Conservation (phyloP, 1,140 invertebrate species). For the Drosophila punjabiensis region DNA sequence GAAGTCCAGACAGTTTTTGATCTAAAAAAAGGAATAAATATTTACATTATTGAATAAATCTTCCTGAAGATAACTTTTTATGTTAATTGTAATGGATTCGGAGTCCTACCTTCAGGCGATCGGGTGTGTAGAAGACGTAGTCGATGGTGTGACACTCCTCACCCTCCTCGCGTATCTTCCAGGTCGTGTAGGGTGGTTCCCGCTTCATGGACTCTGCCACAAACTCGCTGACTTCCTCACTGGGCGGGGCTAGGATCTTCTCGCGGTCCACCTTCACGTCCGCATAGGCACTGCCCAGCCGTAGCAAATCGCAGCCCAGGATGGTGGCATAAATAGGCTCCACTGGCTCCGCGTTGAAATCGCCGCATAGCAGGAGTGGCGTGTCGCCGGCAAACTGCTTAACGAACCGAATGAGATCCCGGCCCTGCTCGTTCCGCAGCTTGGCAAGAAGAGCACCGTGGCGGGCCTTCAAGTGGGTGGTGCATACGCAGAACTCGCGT, state of each 20-base stretch:
- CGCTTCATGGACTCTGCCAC: constrained; percentile 83
- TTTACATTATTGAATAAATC: background rate
- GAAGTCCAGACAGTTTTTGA: constrained; percentile 88
- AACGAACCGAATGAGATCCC: constrained; percentile 89
- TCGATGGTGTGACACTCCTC: constrained; percentile 92
- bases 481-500: constrained; percentile 89
- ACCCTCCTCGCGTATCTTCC: constrained; percentile 91
- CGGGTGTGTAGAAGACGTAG: constrained; percentile 90
- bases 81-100: background rate
- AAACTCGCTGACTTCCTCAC: constrained; percentile 47
- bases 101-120: constrained; percentile 85
- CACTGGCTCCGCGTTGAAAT: constrained; percentile 92
- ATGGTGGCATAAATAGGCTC: constrained; percentile 90
- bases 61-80: background rate
- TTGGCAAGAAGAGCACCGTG: constrained; percentile 88
- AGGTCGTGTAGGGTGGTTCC: constrained; percentile 92
- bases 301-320: constrained; percentile 85
- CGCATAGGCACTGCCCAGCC: constrained; percentile 86
- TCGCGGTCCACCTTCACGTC: constrained; percentile 75
- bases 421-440: constrained; percentile 91
- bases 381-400: constrained; percentile 86
- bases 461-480: constrained; percentile 93
- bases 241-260: constrained; percentile 14
- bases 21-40: constrained; percentile 44
- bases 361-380: constrained; percentile 90